Percentiles rank a stretch among this genome's conserved stretches.
phyloP scores from a whole-genome alignment of 2,113 vertebrate species.

The Platichthys stellatus region DNA sequence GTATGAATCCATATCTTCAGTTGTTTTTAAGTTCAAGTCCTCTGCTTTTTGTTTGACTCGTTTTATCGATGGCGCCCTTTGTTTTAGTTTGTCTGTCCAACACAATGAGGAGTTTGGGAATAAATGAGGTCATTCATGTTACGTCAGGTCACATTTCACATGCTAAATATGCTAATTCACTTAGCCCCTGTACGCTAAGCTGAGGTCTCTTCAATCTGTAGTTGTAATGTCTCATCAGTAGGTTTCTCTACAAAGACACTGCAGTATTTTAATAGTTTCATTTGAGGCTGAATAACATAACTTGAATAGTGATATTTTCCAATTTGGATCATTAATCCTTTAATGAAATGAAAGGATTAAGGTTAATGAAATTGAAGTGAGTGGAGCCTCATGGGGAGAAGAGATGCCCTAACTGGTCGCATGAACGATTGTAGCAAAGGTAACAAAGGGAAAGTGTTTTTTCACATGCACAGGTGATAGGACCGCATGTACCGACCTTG shows the following conservation, averaged over 20 bases:
- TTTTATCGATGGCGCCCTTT: constrained; percentile 46
- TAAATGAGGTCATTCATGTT: constrained; percentile 20
- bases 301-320: constrained; percentile 21
- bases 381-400: not conserved
- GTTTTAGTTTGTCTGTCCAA: constrained; percentile 41
- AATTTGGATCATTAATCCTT: not conserved
- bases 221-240: constrained; percentile 19
- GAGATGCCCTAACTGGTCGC: not conserved
- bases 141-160: constrained; percentile 15
- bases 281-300: constrained; percentile 28
- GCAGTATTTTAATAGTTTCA: constrained; percentile 45
- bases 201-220: not conserved
- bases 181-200: not conserved
- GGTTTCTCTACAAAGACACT: constrained; percentile 1
- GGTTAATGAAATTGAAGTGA: constrained; percentile 13
- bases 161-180: constrained; percentile 1
- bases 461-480: constrained; percentile 5
- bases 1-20: constrained; percentile 28
- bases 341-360: too few species aligned
- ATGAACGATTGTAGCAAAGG: constrained; percentile 60
- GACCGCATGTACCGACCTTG: constrained; percentile 12
- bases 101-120: constrained; percentile 19
- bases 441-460: constrained; percentile 66
- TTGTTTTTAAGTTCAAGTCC: constrained; percentile 42
- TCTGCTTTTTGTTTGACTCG: constrained; percentile 44